Base-by-base conservation (phyloP, 2,113 vertebrate species). In the Marcusenius ussheri region DNA sequence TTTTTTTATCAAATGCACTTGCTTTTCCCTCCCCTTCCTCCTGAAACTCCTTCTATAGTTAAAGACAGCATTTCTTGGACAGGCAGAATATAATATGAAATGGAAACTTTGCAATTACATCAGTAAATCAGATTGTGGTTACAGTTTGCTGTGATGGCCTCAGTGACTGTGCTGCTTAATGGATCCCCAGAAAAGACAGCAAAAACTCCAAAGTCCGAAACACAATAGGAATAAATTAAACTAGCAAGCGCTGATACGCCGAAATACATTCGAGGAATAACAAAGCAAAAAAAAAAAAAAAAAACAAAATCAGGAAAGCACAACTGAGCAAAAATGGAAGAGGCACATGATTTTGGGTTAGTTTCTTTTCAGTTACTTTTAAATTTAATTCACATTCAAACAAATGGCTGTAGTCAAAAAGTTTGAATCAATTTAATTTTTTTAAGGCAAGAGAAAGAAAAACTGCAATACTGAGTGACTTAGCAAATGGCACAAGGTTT, bases 21-120 rank as follows among this genome's bases (percentile, higher is more conserved):
- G 46, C n/a, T 7, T 85, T 85, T 50, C 45, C 47, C 5, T n/a
- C 45, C 45, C 24, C 21, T 5, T 17, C 74, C 31, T 77, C 27
- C 74, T 2, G 35, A 80, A 80, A 39, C 74, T 80, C 35, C 5
- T 80, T 80, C 74, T 39, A 80, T 80, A 39, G 13, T 42, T 80
- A 39, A 42, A 80, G 74, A 35, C 83, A 27, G 47, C 47, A 86
- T 50, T 86, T 21, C 4, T 50, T 86, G 13, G 83, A 50, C 45
- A 50, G 45, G 47, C 83, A 47, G 45, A 31, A 86, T 50, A 27
- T 50, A 49, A 86, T 49, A 86, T 86, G 49, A 86, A 86, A 31
- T 86, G 83, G 42, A 86, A 86, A 86, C 47, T 47, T 86, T 50
- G 83, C 83, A 86, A 86, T 47, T 86, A 86, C 83, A 27, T 47